Conservation (phyloP, 2,113 vertebrate species). For the Speoplatyrhinus poulsoni region DNA sequence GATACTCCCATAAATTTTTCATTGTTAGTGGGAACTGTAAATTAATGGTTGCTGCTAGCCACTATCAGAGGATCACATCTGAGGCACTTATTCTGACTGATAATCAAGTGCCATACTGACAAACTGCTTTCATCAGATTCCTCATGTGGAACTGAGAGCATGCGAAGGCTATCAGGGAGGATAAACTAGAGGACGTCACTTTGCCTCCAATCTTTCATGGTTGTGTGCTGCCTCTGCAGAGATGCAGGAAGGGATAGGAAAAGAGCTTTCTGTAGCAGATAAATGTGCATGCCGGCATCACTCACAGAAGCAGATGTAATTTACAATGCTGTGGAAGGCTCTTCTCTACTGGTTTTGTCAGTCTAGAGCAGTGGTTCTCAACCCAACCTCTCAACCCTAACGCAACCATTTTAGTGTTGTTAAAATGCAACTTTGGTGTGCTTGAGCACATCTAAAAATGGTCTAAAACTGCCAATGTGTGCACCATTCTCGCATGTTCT, state of each 20-base stretch:
- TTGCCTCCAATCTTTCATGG: conserved; percentile 73
- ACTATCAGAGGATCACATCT: conserved; percentile 68
- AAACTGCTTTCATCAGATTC: conserved; percentile 80
- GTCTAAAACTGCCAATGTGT: no score
- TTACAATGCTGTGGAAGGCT: conserved; percentile 34
- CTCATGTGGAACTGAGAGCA: conserved; percentile 81
- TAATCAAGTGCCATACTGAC: conserved; percentile 81
- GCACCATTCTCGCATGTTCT: no score
- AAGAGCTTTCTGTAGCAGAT: conserved; percentile 30
- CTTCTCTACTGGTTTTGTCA: conserved; percentile 32
- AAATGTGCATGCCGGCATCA: conserved; percentile 1
- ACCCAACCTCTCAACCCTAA: no score
- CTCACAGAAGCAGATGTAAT: conserved; percentile 36
- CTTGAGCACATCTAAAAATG: no score
- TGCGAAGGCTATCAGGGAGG: conserved; percentile 78
- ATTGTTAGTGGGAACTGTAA: conserved; percentile 67
- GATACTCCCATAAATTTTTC: conserved; percentile 55
- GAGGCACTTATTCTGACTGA: conserved; percentile 71
- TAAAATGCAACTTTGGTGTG: no score
- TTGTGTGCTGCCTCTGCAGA: conserved; percentile 66
- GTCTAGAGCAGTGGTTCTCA: conserved; percentile 12
- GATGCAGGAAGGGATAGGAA: conserved; percentile 42
- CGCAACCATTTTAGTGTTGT: no score
- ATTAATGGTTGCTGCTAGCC: conserved; percentile 67
- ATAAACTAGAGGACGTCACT: conserved; percentile 73